These are phyloP conservation scores for Axea sp. DNA, from an alignment of 2,888 invertebrate genomes.

Conservation along the genomic window DNA sequence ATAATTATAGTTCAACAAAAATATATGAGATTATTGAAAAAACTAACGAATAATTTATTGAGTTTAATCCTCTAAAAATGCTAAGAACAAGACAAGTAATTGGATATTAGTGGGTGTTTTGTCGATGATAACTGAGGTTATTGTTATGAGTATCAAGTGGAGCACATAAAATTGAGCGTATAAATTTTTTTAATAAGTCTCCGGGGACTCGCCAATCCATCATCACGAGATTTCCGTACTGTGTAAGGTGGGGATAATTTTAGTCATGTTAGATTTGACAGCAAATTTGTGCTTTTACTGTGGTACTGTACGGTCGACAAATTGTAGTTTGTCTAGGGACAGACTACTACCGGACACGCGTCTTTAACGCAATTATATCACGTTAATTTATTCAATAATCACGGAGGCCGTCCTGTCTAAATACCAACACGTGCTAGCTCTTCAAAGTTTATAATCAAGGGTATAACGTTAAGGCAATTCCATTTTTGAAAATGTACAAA, in stretches of 20 bases:
- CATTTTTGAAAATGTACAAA: too few relatives aligned
- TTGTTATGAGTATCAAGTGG: constrained; percentile 56
- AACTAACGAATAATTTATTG: too few relatives aligned
- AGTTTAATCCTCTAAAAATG: too few relatives aligned
- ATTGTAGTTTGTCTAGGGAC: constrained; percentile 60
- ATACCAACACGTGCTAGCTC: constrained; percentile 73
- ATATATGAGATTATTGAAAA: too few relatives aligned
- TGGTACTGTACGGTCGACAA: constrained; percentile 52
- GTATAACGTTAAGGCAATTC: too few relatives aligned
- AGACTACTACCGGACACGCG: constrained; percentile 72
- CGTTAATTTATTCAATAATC: constrained; percentile 79
- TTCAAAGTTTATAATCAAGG: constrained; percentile 2
- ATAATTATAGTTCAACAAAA: too few relatives aligned
- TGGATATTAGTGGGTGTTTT: constrained; percentile 53
- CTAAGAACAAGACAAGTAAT: constrained; percentile 55
- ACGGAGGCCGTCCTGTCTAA: constrained; percentile 73
- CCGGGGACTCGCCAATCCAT: constrained; percentile 65
- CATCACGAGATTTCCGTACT: constrained; percentile 52
- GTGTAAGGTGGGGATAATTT: constrained; percentile 39
- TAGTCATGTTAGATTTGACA: constrained; percentile 48
- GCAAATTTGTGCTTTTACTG: constrained; percentile 49
- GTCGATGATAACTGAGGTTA: constrained; percentile 61
- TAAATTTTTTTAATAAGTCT: constrained; percentile 71
- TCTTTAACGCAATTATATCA: constrained; percentile 76
- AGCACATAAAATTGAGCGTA: constrained; percentile 54